Evolutionary conservation across 2,888 invertebrate genomes (phyloP).

Genomic region (Cosmia pyralina): DNA sequence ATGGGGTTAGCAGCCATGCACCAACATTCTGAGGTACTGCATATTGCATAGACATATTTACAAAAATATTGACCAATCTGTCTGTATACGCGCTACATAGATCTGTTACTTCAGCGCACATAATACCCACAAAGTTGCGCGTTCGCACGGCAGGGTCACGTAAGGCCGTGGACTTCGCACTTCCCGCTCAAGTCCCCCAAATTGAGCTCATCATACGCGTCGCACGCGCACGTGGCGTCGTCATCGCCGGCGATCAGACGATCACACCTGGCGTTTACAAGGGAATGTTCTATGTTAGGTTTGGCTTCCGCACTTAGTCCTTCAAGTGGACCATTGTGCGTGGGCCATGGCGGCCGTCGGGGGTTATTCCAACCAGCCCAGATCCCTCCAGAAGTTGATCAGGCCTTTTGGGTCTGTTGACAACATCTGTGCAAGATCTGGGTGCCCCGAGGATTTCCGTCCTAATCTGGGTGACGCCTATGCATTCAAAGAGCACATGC

Average conservation of each 20-base stretch:
- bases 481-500: no score
- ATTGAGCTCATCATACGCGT: constrained; percentile 43
- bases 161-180: constrained; percentile 74
- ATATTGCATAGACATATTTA: no score
- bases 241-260: constrained; percentile 1
- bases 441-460: no score
- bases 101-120: constrained; percentile 36
- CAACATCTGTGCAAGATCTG: no score
- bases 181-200: constrained; percentile 68
- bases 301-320: no score
- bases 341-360: no score
- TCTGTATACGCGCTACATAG: background rate
- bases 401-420: no score
- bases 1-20: background rate
- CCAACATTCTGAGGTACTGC: background rate
- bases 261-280: constrained; percentile 15
- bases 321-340: no score
- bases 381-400: no score
- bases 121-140: constrained; percentile 23
- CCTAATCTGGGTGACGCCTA: no score
- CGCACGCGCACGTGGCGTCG: constrained; percentile 39
- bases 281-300: no score
- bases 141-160: constrained; percentile 58
- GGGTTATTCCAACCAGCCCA: no score
- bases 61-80: background rate